Evolutionary conservation across 2,888 invertebrate species (phyloP).

Genomic region (Cataglyphis livida): DNA sequence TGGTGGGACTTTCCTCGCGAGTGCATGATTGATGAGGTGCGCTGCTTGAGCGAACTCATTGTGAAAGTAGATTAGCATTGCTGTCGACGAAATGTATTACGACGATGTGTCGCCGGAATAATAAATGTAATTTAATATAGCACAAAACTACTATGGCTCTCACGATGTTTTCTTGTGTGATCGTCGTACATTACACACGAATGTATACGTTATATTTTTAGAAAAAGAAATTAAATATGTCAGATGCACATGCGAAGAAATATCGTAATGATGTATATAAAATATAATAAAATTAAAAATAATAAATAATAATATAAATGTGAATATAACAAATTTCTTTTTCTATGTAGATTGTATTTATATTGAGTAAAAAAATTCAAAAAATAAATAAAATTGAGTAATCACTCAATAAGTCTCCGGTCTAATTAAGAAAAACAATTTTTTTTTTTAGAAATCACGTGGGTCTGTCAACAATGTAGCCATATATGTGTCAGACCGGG

Average conservation of each 20-base stretch:
- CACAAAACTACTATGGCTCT: conserved; percentile 5
- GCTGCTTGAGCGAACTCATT: conserved; percentile 28
- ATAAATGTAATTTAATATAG: conserved; percentile 43
- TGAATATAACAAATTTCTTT: background rate
- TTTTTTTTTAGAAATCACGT: too few relatives aligned
- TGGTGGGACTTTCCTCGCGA: conserved; percentile 31
- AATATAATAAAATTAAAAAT: background rate
- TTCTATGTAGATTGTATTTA: background rate
- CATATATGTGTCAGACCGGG: too few relatives aligned
- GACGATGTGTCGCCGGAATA: conserved; percentile 34
- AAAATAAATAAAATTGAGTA: too few relatives aligned
- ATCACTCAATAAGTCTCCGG: too few relatives aligned
- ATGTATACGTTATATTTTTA: conserved; percentile 14
- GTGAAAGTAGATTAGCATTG: conserved; percentile 47
- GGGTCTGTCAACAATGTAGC: too few relatives aligned
- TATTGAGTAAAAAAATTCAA: background rate
- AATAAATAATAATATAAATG: background rate
- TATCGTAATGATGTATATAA: background rate
- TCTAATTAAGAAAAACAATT: too few relatives aligned
- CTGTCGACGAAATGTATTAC: conserved; percentile 45
- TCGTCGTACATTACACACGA: conserved; percentile 13
- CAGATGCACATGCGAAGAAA: background rate
- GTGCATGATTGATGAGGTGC: conserved; percentile 45
- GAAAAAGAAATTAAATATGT: conserved; percentile 6
- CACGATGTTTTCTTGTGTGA: background rate